Evolutionary conservation across 2,888 invertebrate genomes (phyloP), one percentile per base, ranked within the genome.

Genomic region (Serrognathus titanus): DNA sequence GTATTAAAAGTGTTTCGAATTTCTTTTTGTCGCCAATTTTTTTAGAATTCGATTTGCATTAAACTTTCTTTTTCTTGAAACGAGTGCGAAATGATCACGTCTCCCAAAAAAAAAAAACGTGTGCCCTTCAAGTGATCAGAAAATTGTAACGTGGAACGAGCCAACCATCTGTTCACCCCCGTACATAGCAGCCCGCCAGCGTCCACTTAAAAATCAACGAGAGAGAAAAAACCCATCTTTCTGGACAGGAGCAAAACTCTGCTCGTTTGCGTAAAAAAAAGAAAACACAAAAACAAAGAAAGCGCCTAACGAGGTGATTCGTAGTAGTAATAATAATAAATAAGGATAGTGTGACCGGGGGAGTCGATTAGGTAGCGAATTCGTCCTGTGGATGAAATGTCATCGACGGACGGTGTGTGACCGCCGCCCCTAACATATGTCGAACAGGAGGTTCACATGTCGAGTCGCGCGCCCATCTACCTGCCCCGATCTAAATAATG

Each of bases 401-500:
- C 60, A 60, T 53, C 53, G 53, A 48, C 50, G 53, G 53, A 48
- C 50, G 53, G 48, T 43, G 24, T 5, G 56, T 57, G 49, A 57
- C 57, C 51, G 53, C 60, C 54, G 60, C 60, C 60, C 60, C 53
- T 58, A 60, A 60, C 60, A 60, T 60, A 60, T 60, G 60, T 57
- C 54, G 59, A 56, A 54, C 60, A 56, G 60, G 50, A 51, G 59
- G 60, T 65, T 62, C 68, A 68, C 66, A 68, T 69, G 69, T 69
- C 63, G 66, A 66, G 64, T 62, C 64, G 65, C 67, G 66, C 58
- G 61, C 43, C 49, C 50, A 59, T 63, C 67, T 70, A 70, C 70
- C 70, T 70, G 70, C 61, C 66, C 60, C 55, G 61, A 64, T 66
- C 66, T 63, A 63, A 68, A 67, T 68, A 69, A 69, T 69, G 67